phyloP scores from a whole-genome alignment of 2,797 vertebrate species.

The Telmatherina bonti region DNA sequence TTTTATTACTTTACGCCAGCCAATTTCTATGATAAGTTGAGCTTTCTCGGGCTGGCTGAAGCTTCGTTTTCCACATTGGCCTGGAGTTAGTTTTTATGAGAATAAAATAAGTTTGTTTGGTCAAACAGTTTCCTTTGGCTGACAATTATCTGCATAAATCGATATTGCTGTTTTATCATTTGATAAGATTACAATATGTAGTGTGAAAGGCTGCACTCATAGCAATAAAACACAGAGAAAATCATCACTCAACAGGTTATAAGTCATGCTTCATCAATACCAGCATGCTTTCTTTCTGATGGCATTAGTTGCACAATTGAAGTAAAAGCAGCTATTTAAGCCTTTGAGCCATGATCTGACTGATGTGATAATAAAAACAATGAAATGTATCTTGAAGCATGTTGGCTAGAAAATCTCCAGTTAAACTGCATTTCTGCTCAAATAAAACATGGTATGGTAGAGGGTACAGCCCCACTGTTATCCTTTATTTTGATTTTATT shows the following conservation, averaged over 20 bases:
- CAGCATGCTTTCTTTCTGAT: not conserved
- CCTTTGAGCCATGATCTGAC: not conserved
- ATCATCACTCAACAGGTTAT: too few species aligned
- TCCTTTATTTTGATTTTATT: too few species aligned
- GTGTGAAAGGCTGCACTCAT: not conserved
- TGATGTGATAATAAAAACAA: not conserved
- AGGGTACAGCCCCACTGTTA: too few species aligned
- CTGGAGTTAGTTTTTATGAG: not conserved
- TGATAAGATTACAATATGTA: not conserved
- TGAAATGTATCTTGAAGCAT: too few species aligned
- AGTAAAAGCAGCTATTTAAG: not conserved
- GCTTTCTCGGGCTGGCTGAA: not conserved
- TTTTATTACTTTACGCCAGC: not conserved
- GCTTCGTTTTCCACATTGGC: not conserved
- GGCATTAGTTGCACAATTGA: not conserved
- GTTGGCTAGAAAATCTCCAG: too few species aligned
- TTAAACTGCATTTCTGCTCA: not conserved
- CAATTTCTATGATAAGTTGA: not conserved
- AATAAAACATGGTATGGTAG: not conserved
- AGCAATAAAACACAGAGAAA: too few species aligned
- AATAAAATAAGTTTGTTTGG: not conserved
- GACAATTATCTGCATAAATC: not conserved
- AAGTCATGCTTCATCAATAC: not conserved
- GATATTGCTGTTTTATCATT: not conserved
- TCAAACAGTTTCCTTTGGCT: not conserved